Conservation (phyloP, 2,113 vertebrate species). For the Mirounga angustirostris region DNA sequence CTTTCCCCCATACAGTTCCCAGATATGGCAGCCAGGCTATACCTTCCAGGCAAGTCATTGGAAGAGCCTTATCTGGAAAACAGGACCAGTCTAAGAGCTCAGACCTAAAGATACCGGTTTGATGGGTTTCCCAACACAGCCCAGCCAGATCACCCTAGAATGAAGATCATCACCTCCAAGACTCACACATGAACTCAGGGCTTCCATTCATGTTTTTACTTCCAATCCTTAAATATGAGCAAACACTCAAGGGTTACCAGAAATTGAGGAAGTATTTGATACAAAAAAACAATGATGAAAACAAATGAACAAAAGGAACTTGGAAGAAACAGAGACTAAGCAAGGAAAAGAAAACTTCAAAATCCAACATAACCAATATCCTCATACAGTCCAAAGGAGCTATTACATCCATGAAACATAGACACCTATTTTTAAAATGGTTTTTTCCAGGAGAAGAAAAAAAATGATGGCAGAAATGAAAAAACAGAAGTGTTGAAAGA, state of each 20-base stretch:
- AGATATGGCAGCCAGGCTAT: not conserved
- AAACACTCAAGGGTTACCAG: not conserved
- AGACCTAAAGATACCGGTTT: not conserved
- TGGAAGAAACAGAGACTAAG: not conserved
- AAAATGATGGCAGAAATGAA: not conserved
- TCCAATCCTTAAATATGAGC: not conserved
- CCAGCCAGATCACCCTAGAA: not conserved
- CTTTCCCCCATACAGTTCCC: not conserved
- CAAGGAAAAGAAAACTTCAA: slow-evolving; percentile 37
- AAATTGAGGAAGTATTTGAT: not conserved
- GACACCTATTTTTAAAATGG: not conserved
- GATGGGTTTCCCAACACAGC: not conserved
- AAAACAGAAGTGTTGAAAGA: not conserved
- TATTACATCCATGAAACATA: not conserved
- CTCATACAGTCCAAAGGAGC: not conserved
- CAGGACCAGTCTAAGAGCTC: not conserved
- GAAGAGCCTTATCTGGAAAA: not conserved
- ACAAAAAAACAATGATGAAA: slow-evolving; percentile 13
- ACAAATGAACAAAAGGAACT: not conserved
- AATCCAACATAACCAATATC: slow-evolving; percentile 9
- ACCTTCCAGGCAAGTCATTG: not conserved
- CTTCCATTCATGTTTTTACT: not conserved
- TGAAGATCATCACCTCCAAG: not conserved
- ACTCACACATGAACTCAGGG: not conserved
- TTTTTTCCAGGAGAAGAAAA: not conserved